These are phyloP conservation scores for Diphyllodes magnificus DNA, from an alignment of 2,113 vertebrate species.

Conservation along the genomic window DNA sequence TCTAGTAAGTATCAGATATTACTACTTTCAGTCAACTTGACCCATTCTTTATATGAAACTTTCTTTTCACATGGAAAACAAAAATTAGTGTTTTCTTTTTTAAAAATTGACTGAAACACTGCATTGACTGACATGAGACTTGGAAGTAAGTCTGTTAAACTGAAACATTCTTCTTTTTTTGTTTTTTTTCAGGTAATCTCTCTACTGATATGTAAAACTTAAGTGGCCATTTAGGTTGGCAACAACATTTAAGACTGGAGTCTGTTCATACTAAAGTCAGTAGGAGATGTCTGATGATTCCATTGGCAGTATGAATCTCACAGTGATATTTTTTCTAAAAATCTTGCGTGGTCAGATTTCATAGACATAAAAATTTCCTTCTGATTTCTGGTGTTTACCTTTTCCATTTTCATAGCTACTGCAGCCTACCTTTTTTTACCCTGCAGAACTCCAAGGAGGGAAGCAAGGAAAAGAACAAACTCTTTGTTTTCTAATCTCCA, in stretches of 20 bases:
- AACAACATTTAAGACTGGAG: background rate
- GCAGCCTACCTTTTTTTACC: background rate
- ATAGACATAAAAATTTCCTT: background rate
- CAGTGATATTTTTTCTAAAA: background rate
- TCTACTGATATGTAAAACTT: background rate
- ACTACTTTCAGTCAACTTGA: background rate
- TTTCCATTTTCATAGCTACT: background rate
- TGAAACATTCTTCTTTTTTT: background rate
- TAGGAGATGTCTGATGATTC: background rate
- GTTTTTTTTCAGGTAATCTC: background rate
- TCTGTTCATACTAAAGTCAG: background rate
- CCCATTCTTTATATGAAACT: background rate
- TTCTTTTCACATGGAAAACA: background rate
- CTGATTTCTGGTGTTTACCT: background rate
- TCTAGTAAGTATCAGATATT: background rate
- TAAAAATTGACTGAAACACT: background rate
- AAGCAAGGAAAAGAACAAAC: background rate
- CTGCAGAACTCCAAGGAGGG: background rate
- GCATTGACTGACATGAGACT: background rate
- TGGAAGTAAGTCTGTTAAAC: background rate
- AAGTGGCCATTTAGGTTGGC: background rate
- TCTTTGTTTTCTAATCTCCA: background rate
- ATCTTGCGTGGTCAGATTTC: background rate
- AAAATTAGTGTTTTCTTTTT: background rate
- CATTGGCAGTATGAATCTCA: background rate